These are phyloP conservation scores for Aurelia coerulea DNA, from an alignment of 30 jellyfish, hydroid and myxozoan genomes.

Conservation along the genomic window DNA sequence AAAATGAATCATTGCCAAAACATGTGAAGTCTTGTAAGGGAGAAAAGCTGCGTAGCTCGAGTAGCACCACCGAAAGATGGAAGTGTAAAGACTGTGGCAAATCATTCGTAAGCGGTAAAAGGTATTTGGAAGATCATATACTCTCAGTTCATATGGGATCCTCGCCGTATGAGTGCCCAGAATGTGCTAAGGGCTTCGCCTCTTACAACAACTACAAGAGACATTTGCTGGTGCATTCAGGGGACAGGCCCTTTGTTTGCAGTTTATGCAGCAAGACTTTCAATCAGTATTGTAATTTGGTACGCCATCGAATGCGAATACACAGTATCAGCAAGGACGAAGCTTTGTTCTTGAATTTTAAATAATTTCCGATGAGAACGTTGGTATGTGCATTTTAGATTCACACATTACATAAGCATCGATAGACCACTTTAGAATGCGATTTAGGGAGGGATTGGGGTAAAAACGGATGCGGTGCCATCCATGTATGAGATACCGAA, in stretches of 20 bases:
- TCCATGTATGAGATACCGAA: too few relatives aligned
- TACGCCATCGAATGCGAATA: constrained; percentile 58
- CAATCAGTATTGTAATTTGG: constrained; percentile 65
- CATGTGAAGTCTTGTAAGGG: constrained; percentile 50
- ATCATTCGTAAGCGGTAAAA: constrained; percentile 70
- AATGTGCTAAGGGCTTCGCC: constrained; percentile 68
- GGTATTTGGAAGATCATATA: constrained; percentile 70
- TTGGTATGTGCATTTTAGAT: constrained; percentile 32
- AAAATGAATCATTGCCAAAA: constrained; percentile 29
- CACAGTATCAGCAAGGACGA: constrained; percentile 48
- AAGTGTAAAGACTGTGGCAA: constrained; percentile 76
- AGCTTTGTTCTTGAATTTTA: constrained; percentile 37
- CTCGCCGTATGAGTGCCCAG: constrained; percentile 70
- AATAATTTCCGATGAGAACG: neutral
- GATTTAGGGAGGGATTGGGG: too few relatives aligned
- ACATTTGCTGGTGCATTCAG: constrained; percentile 61
- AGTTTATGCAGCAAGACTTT: constrained; percentile 43
- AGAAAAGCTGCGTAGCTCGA: constrained; percentile 5
- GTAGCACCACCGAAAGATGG: constrained; percentile 46
- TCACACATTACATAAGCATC: constrained; percentile 24
- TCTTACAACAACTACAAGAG: constrained; percentile 69
- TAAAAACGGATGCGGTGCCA: too few relatives aligned
- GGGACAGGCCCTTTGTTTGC: constrained; percentile 66
- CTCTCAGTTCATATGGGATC: constrained; percentile 74
- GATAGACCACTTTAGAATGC: too few relatives aligned